A percentile compares a stretch with the other conserved stretches of the same genome.
Conservation (phyloP, 1,140 invertebrate genomes). For the Parasteatoda tepidariorum region DNA sequence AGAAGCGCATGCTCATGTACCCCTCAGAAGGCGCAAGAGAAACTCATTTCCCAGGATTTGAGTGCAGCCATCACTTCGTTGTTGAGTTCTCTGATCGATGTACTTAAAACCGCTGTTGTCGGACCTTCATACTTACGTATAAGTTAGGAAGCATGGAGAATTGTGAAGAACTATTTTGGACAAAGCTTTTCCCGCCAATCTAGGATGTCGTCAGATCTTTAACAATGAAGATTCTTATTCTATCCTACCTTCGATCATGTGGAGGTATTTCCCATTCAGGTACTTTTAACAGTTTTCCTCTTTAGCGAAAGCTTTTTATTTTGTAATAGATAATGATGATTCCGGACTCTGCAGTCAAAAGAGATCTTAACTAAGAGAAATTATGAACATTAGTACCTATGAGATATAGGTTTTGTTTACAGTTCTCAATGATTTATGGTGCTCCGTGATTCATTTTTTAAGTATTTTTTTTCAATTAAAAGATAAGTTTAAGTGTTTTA, state of each 20-base stretch:
- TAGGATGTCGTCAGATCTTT: too few species aligned
- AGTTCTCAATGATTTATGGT: too few species aligned
- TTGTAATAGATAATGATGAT: too few species aligned
- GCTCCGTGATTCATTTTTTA: too few species aligned
- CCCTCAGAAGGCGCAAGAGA: conserved; percentile 17
- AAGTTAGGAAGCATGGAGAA: neutral
- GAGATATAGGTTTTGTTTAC: too few species aligned
- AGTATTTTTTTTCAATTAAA: too few species aligned
- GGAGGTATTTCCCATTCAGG: neutral
- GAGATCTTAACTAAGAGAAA: too few species aligned
- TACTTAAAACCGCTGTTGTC: neutral
- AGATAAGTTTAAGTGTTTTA: too few species aligned
- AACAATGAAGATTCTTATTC: too few species aligned
- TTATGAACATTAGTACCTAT: too few species aligned
- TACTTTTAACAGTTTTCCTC: neutral
- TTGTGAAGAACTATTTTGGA: neutral
- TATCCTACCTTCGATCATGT: too few species aligned
- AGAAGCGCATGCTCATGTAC: conserved; percentile 16
- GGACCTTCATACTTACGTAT: neutral
- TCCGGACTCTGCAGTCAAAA: too few species aligned
- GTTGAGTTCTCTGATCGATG: conserved; percentile 14
- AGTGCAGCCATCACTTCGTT: neutral
- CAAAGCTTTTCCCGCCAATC: neutral
- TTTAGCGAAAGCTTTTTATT: neutral
- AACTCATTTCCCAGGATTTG: conserved; percentile 17